Base-by-base conservation (phyloP, 1,140 invertebrate genomes). In the Diabrotica undecimpunctata region DNA sequence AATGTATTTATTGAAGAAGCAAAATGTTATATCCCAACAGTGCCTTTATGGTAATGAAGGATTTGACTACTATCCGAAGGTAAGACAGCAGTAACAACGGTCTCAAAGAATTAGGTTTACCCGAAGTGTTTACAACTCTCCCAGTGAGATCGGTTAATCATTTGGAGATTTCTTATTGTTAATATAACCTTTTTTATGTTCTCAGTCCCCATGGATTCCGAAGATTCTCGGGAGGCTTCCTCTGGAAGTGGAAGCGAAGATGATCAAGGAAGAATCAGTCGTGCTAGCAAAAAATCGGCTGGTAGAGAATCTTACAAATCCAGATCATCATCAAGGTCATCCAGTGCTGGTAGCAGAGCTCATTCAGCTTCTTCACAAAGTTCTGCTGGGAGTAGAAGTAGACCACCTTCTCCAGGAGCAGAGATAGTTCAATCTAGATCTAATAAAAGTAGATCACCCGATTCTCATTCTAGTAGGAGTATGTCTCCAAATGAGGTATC, bases 171-270 rank as follows among this genome's bases (percentile, higher is more conserved):
- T 50, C 11, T 12, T n/a, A n/a, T 12, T 12, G 8, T 10, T 50
- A 13, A 13, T 64, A 57, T 38, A 60, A 50, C 6, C 5, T 57
- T 38, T 60, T 60, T 60, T 35, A 60, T 71, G 66, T 70, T 62
- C 61, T 53, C 54, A 66, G 59, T n/a, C 55, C 41, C 25, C 7
- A 77, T 79, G 77, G 77, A 79, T 65, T 77, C 75, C 7, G 77
- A 77, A 41, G 72, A 75, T 56, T 77, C 75, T 46, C 68, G 71
- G 66, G 77, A 76, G 61, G 72, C 69, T 11, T 78, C 77, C 25
- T 77, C 76, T n/a, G 72, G 69, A 14, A 75, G 68, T 66, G 75
- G 77, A 55, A 73, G 70, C 61, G 74, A 73, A 11, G 70, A 70
- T 66, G 67, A 61, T 36, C 66, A 66, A 50, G 61, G 56, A 7